Percentiles rank a stretch among this genome's conserved stretches.
phyloP scores from a whole-genome alignment of 1,140 invertebrate species.

The Pseudomyrmex pallidus region DNA sequence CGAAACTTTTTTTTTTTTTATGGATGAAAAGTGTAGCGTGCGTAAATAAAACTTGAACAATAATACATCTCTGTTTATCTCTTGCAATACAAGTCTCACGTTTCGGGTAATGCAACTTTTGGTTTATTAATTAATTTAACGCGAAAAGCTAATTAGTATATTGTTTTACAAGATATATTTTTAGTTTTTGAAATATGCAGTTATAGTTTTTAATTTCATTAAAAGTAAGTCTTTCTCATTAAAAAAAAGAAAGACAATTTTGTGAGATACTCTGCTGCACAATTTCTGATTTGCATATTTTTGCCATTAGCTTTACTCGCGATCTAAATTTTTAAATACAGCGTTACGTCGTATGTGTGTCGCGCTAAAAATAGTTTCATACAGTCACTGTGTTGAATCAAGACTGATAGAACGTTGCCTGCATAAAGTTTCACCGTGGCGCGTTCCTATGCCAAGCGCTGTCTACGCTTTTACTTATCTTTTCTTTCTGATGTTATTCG shows the following conservation, averaged over 20 bases:
- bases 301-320: background rate
- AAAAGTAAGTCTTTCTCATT: no score
- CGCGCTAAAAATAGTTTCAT: background rate
- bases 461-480: conserved; percentile 79
- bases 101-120: no score
- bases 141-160: no score
- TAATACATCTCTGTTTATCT: no score
- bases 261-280: background rate
- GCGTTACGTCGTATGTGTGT: no score
- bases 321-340: background rate
- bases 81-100: no score
- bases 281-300: background rate
- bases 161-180: background rate
- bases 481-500: conserved; percentile 77
- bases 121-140: background rate
- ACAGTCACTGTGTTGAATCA: background rate
- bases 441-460: conserved; percentile 69
- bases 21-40: no score
- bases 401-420: conserved; percentile 7
- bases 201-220: no score
- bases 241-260: background rate
- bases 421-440: conserved; percentile 39
- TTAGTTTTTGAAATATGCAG: background rate
- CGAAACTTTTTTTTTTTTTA: background rate
- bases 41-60: no score